Base-by-base conservation (phyloP, 2,888 invertebrate species). In the Alsophila aescularia region DNA sequence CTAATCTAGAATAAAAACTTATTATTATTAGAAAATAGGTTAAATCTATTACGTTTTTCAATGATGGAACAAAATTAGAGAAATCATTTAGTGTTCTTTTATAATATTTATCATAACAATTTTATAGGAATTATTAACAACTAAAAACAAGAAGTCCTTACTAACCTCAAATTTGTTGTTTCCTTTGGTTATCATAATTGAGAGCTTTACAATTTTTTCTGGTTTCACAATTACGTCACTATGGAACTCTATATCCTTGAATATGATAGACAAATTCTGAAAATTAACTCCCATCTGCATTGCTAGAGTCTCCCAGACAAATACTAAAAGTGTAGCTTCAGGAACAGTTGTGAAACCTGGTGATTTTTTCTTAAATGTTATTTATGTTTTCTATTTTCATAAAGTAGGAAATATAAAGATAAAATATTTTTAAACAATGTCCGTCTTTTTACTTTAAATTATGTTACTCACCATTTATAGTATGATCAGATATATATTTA, bases 321-420 rank as follows among this genome's bases (percentile, higher is more conserved):
- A 70, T 4, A 73, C 66, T 10, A 92, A 54, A 12, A 87, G 70
- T 0, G 87, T 94, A 13, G 95, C 94, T 54, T 96, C 96, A 2
- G 96, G 96, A 62, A 94, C 94, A 10, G 95, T 79, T 51, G 93
- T 93, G 35, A 93, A 80, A n/a, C 94, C 94, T 85, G 44, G 9
- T 31, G 32, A 31, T 42, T 10, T n/a, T 40, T 21, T 21, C 2
- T 8, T 10, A 29, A 29, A 29, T n/a, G 2, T 29, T 10, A 29
- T 29, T n/a, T 29, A 27, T 2, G 2, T 18, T 6, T 21, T 21
- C 21, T 21, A 21, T 21, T n/a, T n/a, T n/a, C n/a, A n/a, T n/a
- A n/a, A n/a, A n/a, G n/a, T n/a, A n/a, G n/a, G n/a, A n/a, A n/a
- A n/a, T n/a, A n/a, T n/a, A n/a, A n/a, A n/a, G n/a, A n/a, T n/a